Evolutionary conservation across 2,888 invertebrate species (phyloP), one percentile per base, ranked within the genome.

Genomic region (Amphipoea oculea): DNA sequence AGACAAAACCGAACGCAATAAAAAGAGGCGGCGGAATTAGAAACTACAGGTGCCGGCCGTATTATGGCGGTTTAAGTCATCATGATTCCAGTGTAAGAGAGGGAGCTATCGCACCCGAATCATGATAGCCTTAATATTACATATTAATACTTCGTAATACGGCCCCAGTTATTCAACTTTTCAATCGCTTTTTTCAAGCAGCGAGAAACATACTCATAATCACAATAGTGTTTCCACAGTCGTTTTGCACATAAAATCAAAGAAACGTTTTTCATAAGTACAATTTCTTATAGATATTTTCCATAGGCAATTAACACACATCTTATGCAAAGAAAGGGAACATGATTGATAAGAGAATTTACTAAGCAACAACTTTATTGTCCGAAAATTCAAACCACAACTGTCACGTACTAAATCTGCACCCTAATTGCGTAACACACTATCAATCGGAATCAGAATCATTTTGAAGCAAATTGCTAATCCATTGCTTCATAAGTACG

Each of bases 221-320:
- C 45, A 78, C 57, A 23, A 60, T 69, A 62, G 3, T 48, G n/a
- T 66, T 29, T 76, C 54, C 70, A 62, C 42, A 79, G 51, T 17
- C 45, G 79, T 78, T 29, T 29, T 29, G 12, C 17, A 36, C 5
- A 63, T 45, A 79, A 3, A 70, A 79, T 40, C 36, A 69, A 54
- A 78, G 12, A 48, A 67, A 57, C 1, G n/a, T 66, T 66, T 51
- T 36, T 23, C 45, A 4, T 45, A 14, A 65, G 4, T 14, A 42
- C 9, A 12, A 40, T n/a, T 36, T 73, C 3, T 36, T 17, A 48
- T 23, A 20, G n/a, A 51, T 14, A 17, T 62, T 14, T 42, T 42
- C 2, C n/a, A 11, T 76, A 7, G 4, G 14, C 42, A 51, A 42
- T 17, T 51, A n/a, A 42, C 29, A 17, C 11, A 60, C 7, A 45